These are phyloP conservation scores for Penaeus chinensis DNA, from an alignment of 1,140 invertebrate genomes.

Conservation along the genomic window DNA sequence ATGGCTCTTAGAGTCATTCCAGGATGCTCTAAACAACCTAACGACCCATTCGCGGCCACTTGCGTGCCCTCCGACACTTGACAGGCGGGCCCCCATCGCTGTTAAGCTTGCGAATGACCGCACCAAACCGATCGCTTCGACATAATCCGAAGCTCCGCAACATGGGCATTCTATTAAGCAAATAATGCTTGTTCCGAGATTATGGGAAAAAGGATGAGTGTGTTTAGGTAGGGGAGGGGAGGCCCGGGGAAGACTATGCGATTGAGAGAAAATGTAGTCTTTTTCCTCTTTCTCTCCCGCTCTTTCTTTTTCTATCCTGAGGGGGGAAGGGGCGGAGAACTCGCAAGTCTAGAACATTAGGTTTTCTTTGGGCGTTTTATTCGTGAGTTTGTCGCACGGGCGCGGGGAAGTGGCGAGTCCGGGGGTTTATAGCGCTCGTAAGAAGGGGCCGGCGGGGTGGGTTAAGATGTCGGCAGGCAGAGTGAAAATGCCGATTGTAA, in stretches of 20 bases:
- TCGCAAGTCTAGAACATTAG: slow-evolving; percentile 4
- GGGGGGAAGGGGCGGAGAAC: slow-evolving; percentile 15
- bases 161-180: slow-evolving; percentile 30
- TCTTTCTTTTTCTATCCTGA: slow-evolving; percentile 9
- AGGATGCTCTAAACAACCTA: slow-evolving; percentile 60
- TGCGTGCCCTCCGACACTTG: slow-evolving; percentile 58
- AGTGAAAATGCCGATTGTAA: slow-evolving; percentile 57
- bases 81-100: slow-evolving; percentile 37
- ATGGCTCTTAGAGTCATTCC: slow-evolving; percentile 54
- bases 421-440: slow-evolving; percentile 54
- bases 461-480: slow-evolving; percentile 41
- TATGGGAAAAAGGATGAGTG: no score
- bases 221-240: no score
- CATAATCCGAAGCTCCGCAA: slow-evolving; percentile 32
- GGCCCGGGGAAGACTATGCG: no score
- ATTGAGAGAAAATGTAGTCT: no score
- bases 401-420: slow-evolving; percentile 18
- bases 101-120: slow-evolving; percentile 49
- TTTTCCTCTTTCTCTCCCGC: no score
- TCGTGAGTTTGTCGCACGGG: slow-evolving; percentile 41
- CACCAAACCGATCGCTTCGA: slow-evolving; percentile 41
- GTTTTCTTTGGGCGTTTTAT: slow-evolving; percentile 44
- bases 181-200: slow-evolving; percentile 20
- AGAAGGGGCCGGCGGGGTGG: slow-evolving; percentile 31
- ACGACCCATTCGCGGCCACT: slow-evolving; percentile 60